phyloP scores from a whole-genome alignment of 2,797 vertebrate genomes.

The Pantherophis vulpinus region DNA sequence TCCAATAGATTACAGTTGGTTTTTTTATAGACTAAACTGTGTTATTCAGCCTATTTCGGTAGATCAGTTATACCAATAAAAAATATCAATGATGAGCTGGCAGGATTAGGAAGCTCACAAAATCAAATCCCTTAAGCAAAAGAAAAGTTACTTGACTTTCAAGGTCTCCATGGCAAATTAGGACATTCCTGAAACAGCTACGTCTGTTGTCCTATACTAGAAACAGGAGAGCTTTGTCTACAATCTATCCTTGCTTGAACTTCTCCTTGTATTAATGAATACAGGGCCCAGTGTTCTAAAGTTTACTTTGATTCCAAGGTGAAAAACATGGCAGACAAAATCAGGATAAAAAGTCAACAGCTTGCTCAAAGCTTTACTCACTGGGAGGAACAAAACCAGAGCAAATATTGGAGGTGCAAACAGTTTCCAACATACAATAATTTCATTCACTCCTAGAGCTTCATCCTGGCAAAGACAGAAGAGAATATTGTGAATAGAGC shows the following conservation, averaged over 20 bases:
- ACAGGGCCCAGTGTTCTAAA: background rate
- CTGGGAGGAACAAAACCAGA: background rate
- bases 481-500: background rate
- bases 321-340: background rate
- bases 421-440: slow-evolving; percentile 7
- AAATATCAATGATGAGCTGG: background rate
- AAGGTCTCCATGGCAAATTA: background rate
- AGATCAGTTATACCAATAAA: background rate
- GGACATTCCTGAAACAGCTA: background rate
- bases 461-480: background rate
- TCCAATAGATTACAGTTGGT: background rate
- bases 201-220: background rate
- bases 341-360: background rate
- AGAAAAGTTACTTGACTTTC: rapidly evolving
- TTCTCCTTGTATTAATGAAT: background rate
- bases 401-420: slow-evolving; percentile 18
- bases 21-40: background rate
- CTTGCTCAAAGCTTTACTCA: background rate
- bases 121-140: background rate
- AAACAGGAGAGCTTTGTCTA: background rate
- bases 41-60: background rate
- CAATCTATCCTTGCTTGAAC: background rate
- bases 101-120: background rate
- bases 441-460: slow-evolving; percentile 1
- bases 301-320: background rate